phyloP scores from a whole-genome alignment of 92 coral and sea anemone species.

The Porites rus region DNA sequence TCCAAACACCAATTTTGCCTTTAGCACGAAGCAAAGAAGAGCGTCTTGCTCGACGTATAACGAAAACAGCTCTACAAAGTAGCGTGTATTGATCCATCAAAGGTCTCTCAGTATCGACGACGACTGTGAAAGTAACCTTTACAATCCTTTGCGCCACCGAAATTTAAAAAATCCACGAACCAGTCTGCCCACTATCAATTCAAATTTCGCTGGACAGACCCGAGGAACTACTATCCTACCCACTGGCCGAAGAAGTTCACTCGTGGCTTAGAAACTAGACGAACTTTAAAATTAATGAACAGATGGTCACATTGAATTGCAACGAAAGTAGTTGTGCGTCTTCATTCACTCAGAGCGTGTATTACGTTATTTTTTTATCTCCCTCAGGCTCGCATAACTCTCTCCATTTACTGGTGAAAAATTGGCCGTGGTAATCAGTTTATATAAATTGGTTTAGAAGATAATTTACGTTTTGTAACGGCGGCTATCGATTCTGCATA shows the following conservation, averaged over 20 bases:
- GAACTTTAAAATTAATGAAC: too few species aligned
- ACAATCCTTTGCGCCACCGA: background rate
- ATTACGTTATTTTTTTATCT: too few species aligned
- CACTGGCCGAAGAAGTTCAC: slow-evolving; percentile 3
- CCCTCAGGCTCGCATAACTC: too few species aligned
- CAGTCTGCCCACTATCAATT: background rate
- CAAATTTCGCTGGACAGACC: too few species aligned
- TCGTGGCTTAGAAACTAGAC: background rate
- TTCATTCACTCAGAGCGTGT: too few species aligned
- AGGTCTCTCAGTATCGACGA: background rate
- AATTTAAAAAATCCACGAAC: background rate
- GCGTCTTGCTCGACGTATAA: background rate
- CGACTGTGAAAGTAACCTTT: background rate
- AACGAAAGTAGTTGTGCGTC: too few species aligned
- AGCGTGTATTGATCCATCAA: slow-evolving; percentile 3
- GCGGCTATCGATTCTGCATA: too few species aligned
- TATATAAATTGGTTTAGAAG: too few species aligned
- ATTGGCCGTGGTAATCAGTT: too few species aligned
- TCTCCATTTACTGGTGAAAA: too few species aligned
- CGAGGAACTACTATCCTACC: background rate
- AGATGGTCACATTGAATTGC: too few species aligned
- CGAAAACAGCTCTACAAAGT: background rate
- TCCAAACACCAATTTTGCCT: background rate
- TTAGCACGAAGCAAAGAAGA: slow-evolving; percentile 3
- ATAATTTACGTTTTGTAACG: too few species aligned